Base-by-base conservation (phyloP, 1,140 invertebrate genomes). In the Atta texana region DNA sequence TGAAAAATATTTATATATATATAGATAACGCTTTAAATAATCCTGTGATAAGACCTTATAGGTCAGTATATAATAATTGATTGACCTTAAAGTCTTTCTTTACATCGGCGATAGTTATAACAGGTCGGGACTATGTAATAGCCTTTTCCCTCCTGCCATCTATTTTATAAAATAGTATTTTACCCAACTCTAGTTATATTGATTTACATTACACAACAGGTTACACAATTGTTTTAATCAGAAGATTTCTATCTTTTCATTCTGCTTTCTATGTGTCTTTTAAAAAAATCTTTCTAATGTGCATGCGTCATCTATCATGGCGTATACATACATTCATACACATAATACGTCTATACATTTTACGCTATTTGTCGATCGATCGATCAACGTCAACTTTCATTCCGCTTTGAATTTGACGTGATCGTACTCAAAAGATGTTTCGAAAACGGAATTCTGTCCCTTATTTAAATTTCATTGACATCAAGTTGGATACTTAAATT, bases 261-360 rank as follows among this genome's bases (percentile, higher is more conserved):
- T 82, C 55, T 75, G 80, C 80, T 84, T 75, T 84, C 21, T 84
- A 21, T 84, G 80, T 84, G 39, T 63, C 49, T 84, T 34, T 80
- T 63, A 71, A 44, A 31, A n/a, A 18, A 59, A 81, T 61, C 24
- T 84, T 63, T 84, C 69, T 72, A 74, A 75, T 61, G 39, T 84
- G 80, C 80, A 84, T 84, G 80, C 69, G 80, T 84, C 80, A 84
- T 84, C 69, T 84, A 75, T 61, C 69, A 74, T 74, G 55, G 28
- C 69, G 80, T 63, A 61, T 74, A 74, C 55, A 59, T 72, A 59
- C 28, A 3, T 49, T 59, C 68, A 49, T 49, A 82, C 24, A 72
- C 16, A 61, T 31, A 49, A 51, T 51, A 51, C 16, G 34, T 59
- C 28, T 57, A 57, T 74, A 53, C 61, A 74, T 74, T 75, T 84